These are phyloP conservation scores for Setipinna tenuifilis DNA, from an alignment of 2,797 vertebrate genomes.

Conservation along the genomic window DNA sequence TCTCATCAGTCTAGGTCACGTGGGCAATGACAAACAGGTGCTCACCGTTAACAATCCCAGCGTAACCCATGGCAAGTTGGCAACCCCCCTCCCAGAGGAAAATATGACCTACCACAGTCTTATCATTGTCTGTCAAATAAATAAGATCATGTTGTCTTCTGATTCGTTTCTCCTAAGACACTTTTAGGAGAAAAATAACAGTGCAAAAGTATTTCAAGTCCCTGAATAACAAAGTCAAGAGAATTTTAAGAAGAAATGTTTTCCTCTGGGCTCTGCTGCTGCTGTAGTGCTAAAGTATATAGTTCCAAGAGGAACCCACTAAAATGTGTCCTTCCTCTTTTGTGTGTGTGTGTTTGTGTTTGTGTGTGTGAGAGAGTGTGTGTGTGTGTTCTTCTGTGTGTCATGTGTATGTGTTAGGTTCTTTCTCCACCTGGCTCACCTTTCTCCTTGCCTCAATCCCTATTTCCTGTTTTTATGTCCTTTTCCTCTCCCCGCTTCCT, in stretches of 20 bases:
- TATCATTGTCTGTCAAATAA: not conserved
- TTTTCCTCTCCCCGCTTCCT: constrained; percentile 28
- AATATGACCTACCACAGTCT: too few species aligned
- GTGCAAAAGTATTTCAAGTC: too few species aligned
- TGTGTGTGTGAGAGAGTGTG: not conserved
- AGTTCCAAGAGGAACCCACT: not conserved
- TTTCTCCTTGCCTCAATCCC: not conserved
- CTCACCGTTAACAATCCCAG: constrained; percentile 32
- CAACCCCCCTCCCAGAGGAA: not conserved
- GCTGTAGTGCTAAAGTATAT: not conserved
- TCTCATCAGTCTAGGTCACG: constrained; percentile 68
- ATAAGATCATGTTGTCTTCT: too few species aligned
- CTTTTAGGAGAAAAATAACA: too few species aligned
- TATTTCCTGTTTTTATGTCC: constrained; percentile 12
- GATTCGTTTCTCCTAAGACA: too few species aligned
- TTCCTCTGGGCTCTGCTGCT: not conserved
- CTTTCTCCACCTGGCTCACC: constrained; percentile 16
- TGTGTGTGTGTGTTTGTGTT: not conserved
- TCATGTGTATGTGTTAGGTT: constrained; percentile 38
- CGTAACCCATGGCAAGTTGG: not conserved
- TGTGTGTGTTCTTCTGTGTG: not conserved
- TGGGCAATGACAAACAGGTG: constrained; percentile 67
- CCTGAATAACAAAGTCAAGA: too few species aligned
- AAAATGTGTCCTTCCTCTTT: constrained; percentile 16
- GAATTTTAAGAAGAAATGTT: too few species aligned